Conservation (phyloP, 2,113 vertebrate species). For the Leuciscus idus region DNA sequence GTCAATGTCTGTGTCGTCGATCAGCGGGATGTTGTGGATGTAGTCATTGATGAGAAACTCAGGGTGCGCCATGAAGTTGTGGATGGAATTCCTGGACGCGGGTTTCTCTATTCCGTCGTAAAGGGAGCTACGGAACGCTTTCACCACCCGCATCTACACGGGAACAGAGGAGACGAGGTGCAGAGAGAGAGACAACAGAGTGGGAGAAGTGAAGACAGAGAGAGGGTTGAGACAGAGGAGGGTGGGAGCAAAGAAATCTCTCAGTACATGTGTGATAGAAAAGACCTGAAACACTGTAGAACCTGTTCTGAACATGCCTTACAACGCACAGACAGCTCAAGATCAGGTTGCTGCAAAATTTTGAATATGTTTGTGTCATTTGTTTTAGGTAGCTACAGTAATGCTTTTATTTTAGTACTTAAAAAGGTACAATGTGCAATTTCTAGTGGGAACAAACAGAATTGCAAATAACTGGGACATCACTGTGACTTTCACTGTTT, state of each 20-base stretch:
- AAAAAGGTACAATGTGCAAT: constrained; percentile 3
- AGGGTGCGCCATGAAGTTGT: constrained; percentile 93
- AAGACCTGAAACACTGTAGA: constrained; percentile 7
- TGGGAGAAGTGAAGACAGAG: constrained; percentile 52
- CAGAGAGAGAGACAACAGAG: constrained; percentile 47
- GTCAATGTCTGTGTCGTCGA: constrained; percentile 90
- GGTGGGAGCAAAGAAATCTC: constrained; percentile 44
- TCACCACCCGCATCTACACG: constrained; percentile 92
- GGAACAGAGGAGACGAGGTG: constrained; percentile 29
- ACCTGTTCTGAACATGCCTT: constrained; percentile 52
- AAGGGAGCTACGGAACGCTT: constrained; percentile 92
- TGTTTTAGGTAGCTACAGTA: background rate
- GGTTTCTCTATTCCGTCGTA: constrained; percentile 91
- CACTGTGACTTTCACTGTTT: too few species aligned
- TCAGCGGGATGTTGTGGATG: constrained; percentile 93
- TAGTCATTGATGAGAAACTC: constrained; percentile 94
- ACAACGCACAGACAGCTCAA: constrained; percentile 63
- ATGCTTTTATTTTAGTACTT: background rate
- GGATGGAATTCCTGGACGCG: constrained; percentile 90
- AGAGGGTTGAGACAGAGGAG: constrained; percentile 22
- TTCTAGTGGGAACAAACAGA: constrained; percentile 3
- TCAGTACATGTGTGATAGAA: constrained; percentile 47
- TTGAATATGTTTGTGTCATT: background rate
- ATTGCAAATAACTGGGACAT: background rate
- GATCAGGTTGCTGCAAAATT: constrained; percentile 67